Evolutionary conservation across 2,888 invertebrate species (phyloP).

Genomic region (Morpho deidamia): DNA sequence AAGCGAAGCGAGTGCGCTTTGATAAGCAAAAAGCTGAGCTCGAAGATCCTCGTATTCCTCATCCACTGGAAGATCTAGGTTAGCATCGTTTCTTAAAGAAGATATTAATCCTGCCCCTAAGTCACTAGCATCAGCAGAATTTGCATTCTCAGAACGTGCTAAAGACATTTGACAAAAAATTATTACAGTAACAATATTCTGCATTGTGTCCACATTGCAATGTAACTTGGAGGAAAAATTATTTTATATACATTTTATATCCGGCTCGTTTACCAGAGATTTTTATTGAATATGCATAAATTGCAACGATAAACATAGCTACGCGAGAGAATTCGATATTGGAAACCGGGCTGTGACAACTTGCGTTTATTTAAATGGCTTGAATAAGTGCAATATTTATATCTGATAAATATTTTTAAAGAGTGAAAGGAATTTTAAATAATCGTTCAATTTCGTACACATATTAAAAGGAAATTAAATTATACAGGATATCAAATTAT

Average conservation of each 20-base stretch:
- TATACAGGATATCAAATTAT: too few relatives aligned
- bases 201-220: slow-evolving; percentile 38
- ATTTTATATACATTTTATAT: slow-evolving; percentile 30
- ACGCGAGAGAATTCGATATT: slow-evolving; percentile 21
- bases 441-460: too few relatives aligned
- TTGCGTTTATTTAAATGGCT: slow-evolving; percentile 13
- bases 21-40: slow-evolving; percentile 62
- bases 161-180: slow-evolving; percentile 4
- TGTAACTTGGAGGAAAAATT: slow-evolving; percentile 23
- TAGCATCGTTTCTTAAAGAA: slow-evolving; percentile 47
- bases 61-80: slow-evolving; percentile 56
- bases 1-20: slow-evolving; percentile 50
- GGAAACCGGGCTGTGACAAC: slow-evolving; percentile 12
- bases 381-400: background rate
- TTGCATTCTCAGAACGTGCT: slow-evolving; percentile 2
- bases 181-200: slow-evolving; percentile 35
- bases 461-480: too few relatives aligned
- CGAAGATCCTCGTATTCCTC: slow-evolving; percentile 67
- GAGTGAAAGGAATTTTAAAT: background rate
- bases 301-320: slow-evolving; percentile 44
- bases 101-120: slow-evolving; percentile 39
- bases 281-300: slow-evolving; percentile 60
- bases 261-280: slow-evolving; percentile 25
- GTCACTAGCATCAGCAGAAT: slow-evolving; percentile 28
- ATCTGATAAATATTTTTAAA: background rate